Evolutionary conservation across 2,113 vertebrate species (phyloP), one percentile per base, ranked within the genome.

Genomic region (Rhizomys pruinosus): DNA sequence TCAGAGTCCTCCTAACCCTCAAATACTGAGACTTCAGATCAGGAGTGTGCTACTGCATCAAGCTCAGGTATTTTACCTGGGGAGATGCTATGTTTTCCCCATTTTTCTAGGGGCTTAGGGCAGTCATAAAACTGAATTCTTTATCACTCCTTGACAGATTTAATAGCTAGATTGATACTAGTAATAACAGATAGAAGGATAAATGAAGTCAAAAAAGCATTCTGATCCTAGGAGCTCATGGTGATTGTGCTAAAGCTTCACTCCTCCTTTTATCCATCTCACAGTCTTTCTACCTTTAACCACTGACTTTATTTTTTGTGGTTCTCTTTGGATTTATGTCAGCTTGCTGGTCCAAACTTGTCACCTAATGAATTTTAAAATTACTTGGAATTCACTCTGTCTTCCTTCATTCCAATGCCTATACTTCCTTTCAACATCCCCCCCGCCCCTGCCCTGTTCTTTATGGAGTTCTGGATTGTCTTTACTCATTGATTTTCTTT

Each of bases 401-500:
- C 27, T 69, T 32, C 29, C 32, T 0, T 15, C 1, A 3, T 39
- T 10, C 7, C 5, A 27, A 0, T 0, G 1, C 19, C 34, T 52
- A 6, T 13, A 4, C 15, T 7, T 2, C 0, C 7, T 15, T 8
- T 72, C 34, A 2, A 29, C n/a, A 23, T 72, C 68, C 20, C 12
- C 1, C 61, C 17, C 0, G 6, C 20, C 19, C 27, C 64, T 11
- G 23, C 27, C 27, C 11, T 10, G 4, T 52, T 64, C 39, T 32
- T 72, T 68, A 55, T 22, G 17, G 2, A 61, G 27, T n/a, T 66
- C 69, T 68, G 27, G 27, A 23, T 88, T 89, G 72, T 64, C 19
- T 42, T 90, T 69, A 22, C 29, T 61, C 64, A 61, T 80, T 92
- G 34, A 92, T 91, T 84, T 93, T 93, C n/a, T n/a, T n/a, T n/a